Evolutionary conservation across 2,113 vertebrate species (phyloP).

Genomic region (Formicarius rufipectus): DNA sequence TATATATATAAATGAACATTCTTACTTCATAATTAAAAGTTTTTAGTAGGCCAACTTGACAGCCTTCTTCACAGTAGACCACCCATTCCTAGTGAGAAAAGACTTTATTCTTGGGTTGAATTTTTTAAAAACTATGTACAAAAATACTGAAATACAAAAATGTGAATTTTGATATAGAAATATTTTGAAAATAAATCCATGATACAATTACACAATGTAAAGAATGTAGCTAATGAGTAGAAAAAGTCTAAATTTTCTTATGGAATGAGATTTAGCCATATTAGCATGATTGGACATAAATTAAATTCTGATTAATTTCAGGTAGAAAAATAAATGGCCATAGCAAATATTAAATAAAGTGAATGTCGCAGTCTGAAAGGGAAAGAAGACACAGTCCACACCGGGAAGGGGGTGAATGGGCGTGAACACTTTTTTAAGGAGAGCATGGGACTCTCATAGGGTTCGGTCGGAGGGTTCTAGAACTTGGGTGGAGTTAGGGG

Average conservation of each 20-base stretch:
- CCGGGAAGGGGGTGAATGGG: no score
- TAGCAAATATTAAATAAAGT: background rate
- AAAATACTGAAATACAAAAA: no score
- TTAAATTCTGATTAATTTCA: background rate
- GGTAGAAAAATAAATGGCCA: background rate
- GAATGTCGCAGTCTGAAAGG: no score
- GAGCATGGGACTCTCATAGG: no score
- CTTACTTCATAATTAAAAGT: background rate
- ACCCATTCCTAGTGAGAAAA: background rate
- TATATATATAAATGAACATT: no score
- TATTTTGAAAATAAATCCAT: no score
- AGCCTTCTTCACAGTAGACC: background rate
- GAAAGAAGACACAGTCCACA: no score
- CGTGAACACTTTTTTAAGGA: no score
- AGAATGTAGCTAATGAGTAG: background rate
- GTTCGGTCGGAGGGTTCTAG: no score
- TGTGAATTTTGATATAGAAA: no score
- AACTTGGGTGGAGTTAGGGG: no score
- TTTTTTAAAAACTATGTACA: background rate
- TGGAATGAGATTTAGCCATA: background rate
- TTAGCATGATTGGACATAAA: background rate
- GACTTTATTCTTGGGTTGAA: fast-evolving
- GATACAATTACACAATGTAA: no score
- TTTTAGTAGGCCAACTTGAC: background rate
- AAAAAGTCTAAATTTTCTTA: background rate